Conservation (phyloP, 2,113 vertebrate species). For the Microcebus jonahi region DNA sequence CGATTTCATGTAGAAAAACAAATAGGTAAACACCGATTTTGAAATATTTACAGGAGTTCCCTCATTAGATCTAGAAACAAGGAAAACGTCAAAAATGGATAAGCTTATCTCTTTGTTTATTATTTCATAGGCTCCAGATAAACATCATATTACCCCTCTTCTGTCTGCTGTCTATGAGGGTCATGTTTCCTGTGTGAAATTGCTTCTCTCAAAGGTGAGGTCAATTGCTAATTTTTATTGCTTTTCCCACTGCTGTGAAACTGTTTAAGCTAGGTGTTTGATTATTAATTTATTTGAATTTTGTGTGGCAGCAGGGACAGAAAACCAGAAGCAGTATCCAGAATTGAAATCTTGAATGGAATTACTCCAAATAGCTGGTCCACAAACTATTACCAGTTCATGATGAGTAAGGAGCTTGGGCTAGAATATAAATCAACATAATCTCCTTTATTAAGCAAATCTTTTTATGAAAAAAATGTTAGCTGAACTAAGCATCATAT, state of each 20-base stretch:
- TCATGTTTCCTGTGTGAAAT: slow-evolving; percentile 92
- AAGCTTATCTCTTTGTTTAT: slow-evolving; percentile 51
- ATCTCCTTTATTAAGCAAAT: not conserved
- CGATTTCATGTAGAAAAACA: not conserved
- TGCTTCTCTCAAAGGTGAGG: slow-evolving; percentile 97
- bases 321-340: not conserved
- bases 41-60: not conserved
- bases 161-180: slow-evolving; percentile 93
- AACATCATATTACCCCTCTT: slow-evolving; percentile 95
- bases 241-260: not conserved
- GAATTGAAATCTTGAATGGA: not conserved
- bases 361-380: not conserved
- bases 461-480: not conserved
- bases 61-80: not conserved
- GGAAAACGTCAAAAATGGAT: not conserved
- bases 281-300: not conserved
- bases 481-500: not conserved
- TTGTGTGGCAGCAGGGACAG: not conserved
- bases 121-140: slow-evolving; percentile 92
- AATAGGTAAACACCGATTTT: not conserved
- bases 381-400: not conserved
- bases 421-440: not conserved
- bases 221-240: slow-evolving; percentile 2
- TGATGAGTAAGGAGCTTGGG: not conserved
- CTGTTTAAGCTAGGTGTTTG: not conserved